phyloP scores from a whole-genome alignment of 2,113 vertebrate genomes.

The Sula dactylatra region DNA sequence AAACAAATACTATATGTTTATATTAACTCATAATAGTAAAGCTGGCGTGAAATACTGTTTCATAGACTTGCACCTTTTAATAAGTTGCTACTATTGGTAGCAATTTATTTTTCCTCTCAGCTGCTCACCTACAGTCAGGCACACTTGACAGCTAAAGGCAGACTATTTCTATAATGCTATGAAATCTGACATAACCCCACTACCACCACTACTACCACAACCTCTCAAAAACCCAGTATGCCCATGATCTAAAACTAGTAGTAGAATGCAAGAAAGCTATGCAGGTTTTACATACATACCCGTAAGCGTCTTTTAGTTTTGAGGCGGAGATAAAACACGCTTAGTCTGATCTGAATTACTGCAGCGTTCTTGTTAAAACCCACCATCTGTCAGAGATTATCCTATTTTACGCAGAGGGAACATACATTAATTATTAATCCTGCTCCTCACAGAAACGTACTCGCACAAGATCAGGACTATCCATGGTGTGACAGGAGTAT shows the following conservation, averaged over 20 bases:
- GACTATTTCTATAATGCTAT: background rate
- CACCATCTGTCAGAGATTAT: constrained; percentile 74
- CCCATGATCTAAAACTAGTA: background rate
- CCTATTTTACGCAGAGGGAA: constrained; percentile 67
- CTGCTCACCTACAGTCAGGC: background rate
- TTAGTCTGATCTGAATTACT: constrained; percentile 65
- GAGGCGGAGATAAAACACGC: constrained; percentile 36
- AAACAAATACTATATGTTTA: background rate
- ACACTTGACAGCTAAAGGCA: background rate
- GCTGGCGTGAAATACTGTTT: background rate
- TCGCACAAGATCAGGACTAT: constrained; percentile 33
- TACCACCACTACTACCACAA: background rate
- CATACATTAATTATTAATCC: constrained; percentile 69
- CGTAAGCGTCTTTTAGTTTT: constrained; percentile 10
- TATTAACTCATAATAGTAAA: background rate
- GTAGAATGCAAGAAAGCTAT: background rate
- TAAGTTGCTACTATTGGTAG: background rate
- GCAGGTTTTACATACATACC: background rate
- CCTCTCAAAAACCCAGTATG: background rate
- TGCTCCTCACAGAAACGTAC: constrained; percentile 44
- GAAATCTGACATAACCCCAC: background rate
- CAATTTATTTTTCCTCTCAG: background rate
- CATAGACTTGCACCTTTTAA: too few species aligned
- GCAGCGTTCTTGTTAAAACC: constrained; percentile 67
- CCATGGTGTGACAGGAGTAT: background rate